Evolutionary conservation across 2,888 invertebrate species (phyloP), one percentile per base, ranked within the genome.

Genomic region (Taphrorychus bicolor): DNA sequence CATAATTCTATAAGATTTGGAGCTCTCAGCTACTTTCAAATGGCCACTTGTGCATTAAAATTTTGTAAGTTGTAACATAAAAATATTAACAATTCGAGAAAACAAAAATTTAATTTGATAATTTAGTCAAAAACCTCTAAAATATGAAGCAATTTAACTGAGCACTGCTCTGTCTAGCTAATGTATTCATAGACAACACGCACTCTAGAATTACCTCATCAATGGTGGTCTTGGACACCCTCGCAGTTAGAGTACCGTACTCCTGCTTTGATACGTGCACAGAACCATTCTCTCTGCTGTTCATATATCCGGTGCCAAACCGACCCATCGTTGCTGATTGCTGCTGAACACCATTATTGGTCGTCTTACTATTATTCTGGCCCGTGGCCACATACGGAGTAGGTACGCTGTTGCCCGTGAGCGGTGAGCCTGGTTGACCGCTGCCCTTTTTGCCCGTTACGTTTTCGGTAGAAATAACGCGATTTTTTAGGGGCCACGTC

Each of bases 401-500:
- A 4, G 52, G 22, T 42, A 53, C 49, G 21, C 42, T 56, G 49
- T 62, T 62, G 56, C 49, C 54, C 5, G 56, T 40, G 45, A 16
- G 11, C 5, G 45, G 14, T n/a, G n/a, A n/a, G n/a, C n/a, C n/a
- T 5, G 32, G 32, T 32, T 32, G 32, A n/a, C n/a, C n/a, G n/a
- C n/a, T n/a, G n/a, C n/a, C n/a, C 2, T 77, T 74, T 60, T 81
- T 83, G 32, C 82, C 81, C 45, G 45, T n/a, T 22, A 81, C 80
- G 41, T 77, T 74, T 23, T 82, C 81, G n/a, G 81, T 82, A 49
- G 81, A 82, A 53, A 84, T 82, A 22, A 86, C 77, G 73, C 86
- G 85, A 75, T 87, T 87, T 76, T 88, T 88, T 56, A 88, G 78
- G 32, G 88, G 88, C 88, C 88, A 88, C 61, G 87, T 86, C 53